phyloP scores from a whole-genome alignment of 1,140 invertebrate genomes.

The Andricus grossulariae region DNA sequence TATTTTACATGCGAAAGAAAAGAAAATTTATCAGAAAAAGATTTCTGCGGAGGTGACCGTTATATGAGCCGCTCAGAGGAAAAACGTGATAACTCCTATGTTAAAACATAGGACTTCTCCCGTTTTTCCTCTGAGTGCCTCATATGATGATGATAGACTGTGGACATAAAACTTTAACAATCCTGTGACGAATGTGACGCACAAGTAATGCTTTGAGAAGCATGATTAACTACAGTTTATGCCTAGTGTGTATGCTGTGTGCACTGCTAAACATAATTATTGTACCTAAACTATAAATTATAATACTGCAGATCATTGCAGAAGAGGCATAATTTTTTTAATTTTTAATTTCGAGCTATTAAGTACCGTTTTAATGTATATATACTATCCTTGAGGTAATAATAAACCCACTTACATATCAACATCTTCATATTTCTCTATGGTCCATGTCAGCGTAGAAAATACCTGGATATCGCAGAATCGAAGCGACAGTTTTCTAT shows the following conservation, averaged over 20 bases:
- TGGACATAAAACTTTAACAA: background rate
- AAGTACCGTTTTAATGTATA: constrained; percentile 28
- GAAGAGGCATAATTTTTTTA: constrained; percentile 2
- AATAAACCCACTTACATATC: background rate
- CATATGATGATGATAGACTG: background rate
- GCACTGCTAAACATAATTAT: constrained; percentile 20
- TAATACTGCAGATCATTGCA: constrained; percentile 13
- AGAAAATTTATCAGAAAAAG: background rate
- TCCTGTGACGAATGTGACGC: constrained; percentile 7
- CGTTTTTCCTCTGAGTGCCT: no score
- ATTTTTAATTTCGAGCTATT: background rate
- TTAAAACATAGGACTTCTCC: no score
- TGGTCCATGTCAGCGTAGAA: constrained; percentile 8
- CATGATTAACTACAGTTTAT: background rate
- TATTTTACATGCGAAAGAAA: background rate
- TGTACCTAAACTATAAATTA: constrained; percentile 17
- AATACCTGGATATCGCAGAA: constrained; percentile 21
- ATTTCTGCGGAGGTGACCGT: background rate
- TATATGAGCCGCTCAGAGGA: no score
- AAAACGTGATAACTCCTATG: no score
- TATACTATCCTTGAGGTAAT: constrained; percentile 8
- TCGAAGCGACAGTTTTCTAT: constrained; percentile 17
- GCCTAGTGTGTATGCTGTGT: background rate
- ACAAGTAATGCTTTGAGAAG: constrained; percentile 1
- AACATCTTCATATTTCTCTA: constrained; percentile 1